Evolutionary conservation across 2,113 vertebrate genomes (phyloP).

Genomic region (Casuarius casuarius): DNA sequence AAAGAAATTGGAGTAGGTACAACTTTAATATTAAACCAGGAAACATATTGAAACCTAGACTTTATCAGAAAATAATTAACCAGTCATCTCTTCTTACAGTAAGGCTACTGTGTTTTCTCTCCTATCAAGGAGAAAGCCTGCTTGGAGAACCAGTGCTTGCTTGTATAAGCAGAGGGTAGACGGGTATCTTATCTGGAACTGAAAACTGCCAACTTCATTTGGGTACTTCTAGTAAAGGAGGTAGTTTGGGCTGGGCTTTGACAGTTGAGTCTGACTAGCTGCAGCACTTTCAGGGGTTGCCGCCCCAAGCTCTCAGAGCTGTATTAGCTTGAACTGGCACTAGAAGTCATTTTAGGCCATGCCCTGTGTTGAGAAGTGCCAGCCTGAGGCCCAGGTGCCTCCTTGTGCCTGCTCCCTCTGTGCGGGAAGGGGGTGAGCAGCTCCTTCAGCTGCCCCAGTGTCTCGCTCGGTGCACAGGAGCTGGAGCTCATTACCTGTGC

Average conservation of each 20-base stretch:
- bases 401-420: background rate
- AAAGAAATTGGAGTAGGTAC: background rate
- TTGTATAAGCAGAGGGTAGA: background rate
- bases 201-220: background rate
- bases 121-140: background rate
- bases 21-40: slow-evolving; percentile 17
- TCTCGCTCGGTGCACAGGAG: fast-evolving
- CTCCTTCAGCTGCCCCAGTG: background rate
- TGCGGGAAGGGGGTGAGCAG: background rate
- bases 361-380: background rate
- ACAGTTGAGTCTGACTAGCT: background rate
- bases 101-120: background rate
- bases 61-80: slow-evolving; percentile 19
- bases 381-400: background rate
- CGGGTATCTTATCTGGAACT: slow-evolving; percentile 2
- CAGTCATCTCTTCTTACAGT: slow-evolving; percentile 32
- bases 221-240: background rate
- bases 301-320: background rate
- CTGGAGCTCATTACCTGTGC: background rate
- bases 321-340: background rate
- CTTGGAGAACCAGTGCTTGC: background rate
- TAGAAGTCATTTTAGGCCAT: background rate
- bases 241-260: background rate
- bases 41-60: background rate
- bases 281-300: background rate